Evolutionary conservation across 2,888 invertebrate genomes (phyloP).

Genomic region (Rosalia funebris): DNA sequence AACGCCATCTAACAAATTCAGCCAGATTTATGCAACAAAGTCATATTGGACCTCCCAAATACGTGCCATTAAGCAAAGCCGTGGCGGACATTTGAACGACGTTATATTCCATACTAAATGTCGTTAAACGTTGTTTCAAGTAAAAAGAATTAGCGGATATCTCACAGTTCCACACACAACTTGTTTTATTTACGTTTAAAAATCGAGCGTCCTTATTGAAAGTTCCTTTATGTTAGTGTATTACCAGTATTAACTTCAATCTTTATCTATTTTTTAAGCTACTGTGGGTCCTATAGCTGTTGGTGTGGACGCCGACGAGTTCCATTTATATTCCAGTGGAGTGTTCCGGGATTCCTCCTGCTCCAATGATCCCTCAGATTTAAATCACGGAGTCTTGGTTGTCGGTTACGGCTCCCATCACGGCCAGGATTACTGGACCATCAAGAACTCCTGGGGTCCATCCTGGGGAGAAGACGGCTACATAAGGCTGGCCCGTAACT

Average conservation of each 20-base stretch:
- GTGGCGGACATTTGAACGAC: too few species aligned
- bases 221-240: neutral
- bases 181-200: neutral
- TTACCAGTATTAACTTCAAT: neutral
- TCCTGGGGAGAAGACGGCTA: slow-evolving; percentile 2
- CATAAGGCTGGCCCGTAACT: neutral
- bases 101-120: too few species aligned
- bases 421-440: slow-evolving; percentile 1
- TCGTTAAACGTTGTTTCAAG: too few species aligned
- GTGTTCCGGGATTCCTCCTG: slow-evolving; percentile 75
- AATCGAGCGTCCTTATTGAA: neutral
- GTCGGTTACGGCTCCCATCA: neutral
- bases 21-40: too few species aligned
- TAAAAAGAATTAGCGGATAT: too few species aligned
- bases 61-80: too few species aligned
- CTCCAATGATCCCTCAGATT: slow-evolving; percentile 78
- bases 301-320: slow-evolving; percentile 29
- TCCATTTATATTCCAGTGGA: slow-evolving; percentile 36
- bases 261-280: slow-evolving; percentile 21
- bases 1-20: too few species aligned
- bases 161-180: too few species aligned
- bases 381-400: slow-evolving; percentile 84
- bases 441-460: neutral
- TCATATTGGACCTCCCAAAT: too few species aligned
- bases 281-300: slow-evolving; percentile 37